These are phyloP conservation scores for Myocastor coypus DNA, from an alignment of 2,113 vertebrate species.

Conservation along the genomic window DNA sequence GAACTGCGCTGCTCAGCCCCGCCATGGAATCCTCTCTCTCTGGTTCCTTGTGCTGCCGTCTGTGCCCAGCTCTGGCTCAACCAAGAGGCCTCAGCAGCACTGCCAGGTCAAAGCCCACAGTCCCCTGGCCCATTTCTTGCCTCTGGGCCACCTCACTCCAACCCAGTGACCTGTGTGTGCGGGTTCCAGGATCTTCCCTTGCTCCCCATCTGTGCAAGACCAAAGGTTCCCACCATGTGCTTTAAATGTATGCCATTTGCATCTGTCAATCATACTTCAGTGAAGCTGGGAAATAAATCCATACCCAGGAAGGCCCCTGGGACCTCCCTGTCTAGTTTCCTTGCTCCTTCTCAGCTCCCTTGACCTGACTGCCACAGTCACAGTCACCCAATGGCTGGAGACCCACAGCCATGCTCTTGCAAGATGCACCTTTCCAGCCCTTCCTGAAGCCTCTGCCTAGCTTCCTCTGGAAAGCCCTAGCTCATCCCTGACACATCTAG, in stretches of 20 bases:
- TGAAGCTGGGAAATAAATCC: neutral
- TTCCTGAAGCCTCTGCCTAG: neutral
- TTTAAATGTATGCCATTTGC: neutral
- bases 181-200: neutral
- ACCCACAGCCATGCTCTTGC: neutral
- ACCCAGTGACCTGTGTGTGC: neutral
- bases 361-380: neutral
- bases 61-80: neutral
- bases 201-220: neutral
- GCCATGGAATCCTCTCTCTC: neutral
- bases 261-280: neutral
- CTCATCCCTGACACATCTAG: neutral
- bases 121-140: neutral
- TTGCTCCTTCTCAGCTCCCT: neutral
- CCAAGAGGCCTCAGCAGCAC: neutral
- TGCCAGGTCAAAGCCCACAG: neutral
- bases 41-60: neutral
- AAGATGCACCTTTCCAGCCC: neutral
- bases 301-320: neutral
- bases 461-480: neutral
- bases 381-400: neutral
- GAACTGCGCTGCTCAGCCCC: accelerated
- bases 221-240: neutral
- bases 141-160: neutral
- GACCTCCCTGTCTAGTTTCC: neutral